Evolutionary conservation across 2,888 invertebrate species (phyloP), one percentile per base, ranked within the genome.

Genomic region (Drosophila acutilabella): DNA sequence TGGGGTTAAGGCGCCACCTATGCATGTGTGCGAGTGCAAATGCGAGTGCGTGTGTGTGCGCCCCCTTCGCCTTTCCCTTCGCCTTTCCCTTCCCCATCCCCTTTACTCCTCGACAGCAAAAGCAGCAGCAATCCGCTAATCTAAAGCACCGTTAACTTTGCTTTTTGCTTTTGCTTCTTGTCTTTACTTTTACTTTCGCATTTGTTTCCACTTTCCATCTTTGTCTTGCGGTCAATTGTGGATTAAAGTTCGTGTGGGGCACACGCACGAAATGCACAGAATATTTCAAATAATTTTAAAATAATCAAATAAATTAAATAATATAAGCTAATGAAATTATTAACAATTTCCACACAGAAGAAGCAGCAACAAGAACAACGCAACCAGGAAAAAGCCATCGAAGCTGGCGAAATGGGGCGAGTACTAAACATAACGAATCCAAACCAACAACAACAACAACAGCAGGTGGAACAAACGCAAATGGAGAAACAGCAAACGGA

Each of bases 371-470:
- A 44, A 44, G 36, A 38, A 59, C 64, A 78, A 30, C 57, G 36
- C 38, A 70, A 50, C 2, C 44, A 66, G 26, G 64, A 72, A 18
- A 83, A 78, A 18, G 58, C 72, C 42, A 64, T 70, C 54, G 76
- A 80, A 68, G 58, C 76, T 52, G 71, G 65, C 66, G 71, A 56
- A 6, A 85, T 87, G 84, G 74, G 84, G 36, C 74, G 60, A 66
- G 86, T 80, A 42, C 61, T 81, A 38, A 80, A 87, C 36, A 83
- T 86, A 58, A 83, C 71, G 33, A 67, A 69, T 53, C 42, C 64
- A 14, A 65, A 72, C 10, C 58, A 56, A 30, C 30, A 30, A 30
- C 30, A 23, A 4, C 23, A 30, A 30, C 30, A 8, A 36, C 65
- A 68, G 33, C 66, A 67, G 4, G 69, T 47, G 7, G 60, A 65